Percentiles rank a stretch among this genome's conserved stretches.
phyloP scores from a whole-genome alignment of 2,888 invertebrate species.

The Cryptocheilus praepositus region DNA sequence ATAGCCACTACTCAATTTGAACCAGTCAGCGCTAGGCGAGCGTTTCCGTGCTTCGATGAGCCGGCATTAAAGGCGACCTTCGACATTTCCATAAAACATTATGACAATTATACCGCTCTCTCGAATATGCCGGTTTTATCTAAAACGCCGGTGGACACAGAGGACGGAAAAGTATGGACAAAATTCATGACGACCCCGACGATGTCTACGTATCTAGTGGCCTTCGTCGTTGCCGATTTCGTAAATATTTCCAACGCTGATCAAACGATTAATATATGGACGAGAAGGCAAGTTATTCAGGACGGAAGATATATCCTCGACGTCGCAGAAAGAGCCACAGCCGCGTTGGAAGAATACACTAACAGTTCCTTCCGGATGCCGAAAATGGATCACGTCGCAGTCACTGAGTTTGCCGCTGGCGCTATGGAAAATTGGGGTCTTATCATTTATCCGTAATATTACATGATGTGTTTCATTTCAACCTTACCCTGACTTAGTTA shows the following conservation, averaged over 20 bases:
- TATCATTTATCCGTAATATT: slow-evolving; percentile 83
- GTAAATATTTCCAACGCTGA: slow-evolving; percentile 50
- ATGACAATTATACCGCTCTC: slow-evolving; percentile 72
- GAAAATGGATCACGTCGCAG: slow-evolving; percentile 87
- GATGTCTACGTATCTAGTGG: slow-evolving; percentile 79
- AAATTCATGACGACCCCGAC: slow-evolving; percentile 56
- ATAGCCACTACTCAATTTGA: slow-evolving; percentile 83
- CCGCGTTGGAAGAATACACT: slow-evolving; percentile 71
- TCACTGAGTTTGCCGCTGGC: slow-evolving; percentile 88
- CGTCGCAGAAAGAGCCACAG: slow-evolving; percentile 75
- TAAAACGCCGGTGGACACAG: slow-evolving; percentile 3
- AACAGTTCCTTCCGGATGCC: slow-evolving; percentile 69
- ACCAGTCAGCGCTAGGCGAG: slow-evolving; percentile 80
- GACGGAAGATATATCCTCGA: slow-evolving; percentile 63
- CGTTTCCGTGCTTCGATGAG: slow-evolving; percentile 87
- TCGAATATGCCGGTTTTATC: slow-evolving; percentile 63
- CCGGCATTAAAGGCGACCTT: slow-evolving; percentile 83
- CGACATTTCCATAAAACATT: slow-evolving; percentile 80
- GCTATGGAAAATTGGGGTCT: slow-evolving; percentile 98
- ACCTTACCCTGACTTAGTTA: no score
- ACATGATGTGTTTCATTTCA: no score
- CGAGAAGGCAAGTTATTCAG: slow-evolving; percentile 53
- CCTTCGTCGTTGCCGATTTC: slow-evolving; percentile 78
- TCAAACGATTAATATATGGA: slow-evolving; percentile 41
- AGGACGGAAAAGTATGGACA: slow-evolving; percentile 22